Evolutionary conservation across 2,888 invertebrate species (phyloP), one percentile per base, ranked within the genome.

Genomic region (Dromius quadrimaculatus): DNA sequence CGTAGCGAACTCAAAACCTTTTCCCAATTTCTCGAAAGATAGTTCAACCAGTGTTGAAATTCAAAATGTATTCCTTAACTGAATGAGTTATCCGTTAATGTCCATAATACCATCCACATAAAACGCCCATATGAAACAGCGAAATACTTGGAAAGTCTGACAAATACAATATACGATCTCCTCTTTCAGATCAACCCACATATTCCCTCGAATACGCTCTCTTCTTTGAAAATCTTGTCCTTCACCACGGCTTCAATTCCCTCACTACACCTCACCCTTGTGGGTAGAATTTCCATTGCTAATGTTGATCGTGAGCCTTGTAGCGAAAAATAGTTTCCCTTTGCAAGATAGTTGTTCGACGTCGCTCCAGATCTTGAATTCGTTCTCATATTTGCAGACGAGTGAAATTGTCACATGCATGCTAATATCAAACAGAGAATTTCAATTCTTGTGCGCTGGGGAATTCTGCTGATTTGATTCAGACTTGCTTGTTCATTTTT

Each of bases 221-320:
- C 28, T 28, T 28, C 8, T 28, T 28, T 28, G 28, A 28, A 28
- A 28, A 8, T 5, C 3, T 5, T 28, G 28, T 28, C 28, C 3
- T n/a, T n/a, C 43, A n/a, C 43, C 43, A 43, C 9, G 3, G 13
- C 43, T 15, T 6, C 43, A 22, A 13, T 9, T 15, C n/a, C 23
- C 22, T 8, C 23, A 13, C 23, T 50, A 19, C 23, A n/a, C 13
- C 15, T 23, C 50, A 8, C 5, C 23, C n/a, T 23, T 23, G 8
- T 11, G 11, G 50, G 13, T 22, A 50, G 23, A n/a, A 50, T 50
- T 50, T 50, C 50, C 50, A 50, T 50, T 50, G 50, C 50, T 50
- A 50, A 50, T 50, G 50, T 50, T n/a, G 28, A 50, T 50, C 50
- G 15, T 15, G 15, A 11, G 41, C 5, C 41, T 41, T 41, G 41